Conservation (phyloP, 92 coral and sea anemone genomes). For the Pocillopora grandis region DNA sequence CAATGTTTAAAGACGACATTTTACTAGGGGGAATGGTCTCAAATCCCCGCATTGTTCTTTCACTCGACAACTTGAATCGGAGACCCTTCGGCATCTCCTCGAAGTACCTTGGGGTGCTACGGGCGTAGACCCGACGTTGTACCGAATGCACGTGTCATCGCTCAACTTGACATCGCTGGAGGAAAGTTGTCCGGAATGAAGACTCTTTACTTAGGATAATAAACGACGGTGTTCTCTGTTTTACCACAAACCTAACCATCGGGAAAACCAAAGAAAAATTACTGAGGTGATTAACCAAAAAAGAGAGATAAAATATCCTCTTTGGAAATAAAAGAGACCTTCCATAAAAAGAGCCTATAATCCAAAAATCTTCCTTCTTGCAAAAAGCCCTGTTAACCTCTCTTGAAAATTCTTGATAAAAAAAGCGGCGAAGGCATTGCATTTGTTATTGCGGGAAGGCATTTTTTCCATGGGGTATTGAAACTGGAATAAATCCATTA, state of each 20-base stretch:
- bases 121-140: not conserved
- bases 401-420: too few relatives aligned
- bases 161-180: conserved; percentile 60
- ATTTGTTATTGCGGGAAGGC: too few relatives aligned
- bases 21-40: not conserved
- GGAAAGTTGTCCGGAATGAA: conserved; percentile 66
- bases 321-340: too few relatives aligned
- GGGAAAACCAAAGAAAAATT: not conserved
- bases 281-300: not conserved
- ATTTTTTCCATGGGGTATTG: too few relatives aligned
- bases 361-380: too few relatives aligned
- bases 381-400: too few relatives aligned
- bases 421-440: too few relatives aligned
- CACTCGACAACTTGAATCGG: not conserved
- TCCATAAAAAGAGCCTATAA: too few relatives aligned
- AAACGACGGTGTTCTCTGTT: conserved; percentile 85
- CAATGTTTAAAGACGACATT: too few relatives aligned
- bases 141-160: conserved; percentile 23
- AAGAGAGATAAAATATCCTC: not conserved
- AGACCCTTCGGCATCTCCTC: not conserved
- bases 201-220: conserved; percentile 76
- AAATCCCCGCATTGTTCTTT: not conserved
- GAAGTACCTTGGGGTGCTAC: not conserved
- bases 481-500: too few relatives aligned
- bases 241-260: conserved; percentile 66